Percentiles rank a stretch among this genome's conserved stretches.
Evolutionary conservation across 2,888 invertebrate species (phyloP).

Genomic region (Tetramorium bicarinatum): DNA sequence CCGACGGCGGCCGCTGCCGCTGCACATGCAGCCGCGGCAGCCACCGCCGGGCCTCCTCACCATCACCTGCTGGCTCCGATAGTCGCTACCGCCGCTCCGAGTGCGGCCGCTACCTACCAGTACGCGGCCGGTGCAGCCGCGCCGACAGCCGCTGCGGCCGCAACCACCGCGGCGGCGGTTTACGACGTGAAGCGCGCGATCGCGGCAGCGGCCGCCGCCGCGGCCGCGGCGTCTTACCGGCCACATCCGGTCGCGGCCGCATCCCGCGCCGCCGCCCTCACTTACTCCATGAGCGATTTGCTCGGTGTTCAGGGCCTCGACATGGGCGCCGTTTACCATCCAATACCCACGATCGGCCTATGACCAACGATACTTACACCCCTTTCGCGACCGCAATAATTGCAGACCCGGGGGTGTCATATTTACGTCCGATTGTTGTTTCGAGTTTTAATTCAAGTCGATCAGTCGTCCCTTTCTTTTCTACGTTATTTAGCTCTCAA

Average conservation of each 20-base stretch:
- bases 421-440: constrained; percentile 15
- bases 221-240: constrained; percentile 88
- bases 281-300: constrained; percentile 91
- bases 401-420: not conserved
- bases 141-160: constrained; percentile 86
- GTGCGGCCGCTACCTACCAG: constrained; percentile 82
- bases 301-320: constrained; percentile 91
- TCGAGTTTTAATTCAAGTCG: not conserved
- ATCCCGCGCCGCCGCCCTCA: constrained; percentile 87
- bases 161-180: constrained; percentile 84
- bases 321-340: constrained; percentile 91
- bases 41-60: constrained; percentile 82
- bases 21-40: constrained; percentile 82
- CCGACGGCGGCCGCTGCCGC: constrained; percentile 85
- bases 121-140: constrained; percentile 86
- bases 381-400: constrained; percentile 83
- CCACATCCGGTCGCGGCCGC: constrained; percentile 86
- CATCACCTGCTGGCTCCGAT: constrained; percentile 84
- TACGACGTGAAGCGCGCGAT: constrained; percentile 88
- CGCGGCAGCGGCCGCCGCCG: constrained; percentile 87
- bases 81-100: constrained; percentile 83
- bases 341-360: constrained; percentile 90
- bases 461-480: not conserved
- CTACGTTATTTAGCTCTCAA: not conserved
- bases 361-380: constrained; percentile 88